A percentile compares a stretch with the other conserved stretches of the same genome.
Conservation (phyloP, 2,888 invertebrate species). For the Imbricaverruca yamaguchii region DNA sequence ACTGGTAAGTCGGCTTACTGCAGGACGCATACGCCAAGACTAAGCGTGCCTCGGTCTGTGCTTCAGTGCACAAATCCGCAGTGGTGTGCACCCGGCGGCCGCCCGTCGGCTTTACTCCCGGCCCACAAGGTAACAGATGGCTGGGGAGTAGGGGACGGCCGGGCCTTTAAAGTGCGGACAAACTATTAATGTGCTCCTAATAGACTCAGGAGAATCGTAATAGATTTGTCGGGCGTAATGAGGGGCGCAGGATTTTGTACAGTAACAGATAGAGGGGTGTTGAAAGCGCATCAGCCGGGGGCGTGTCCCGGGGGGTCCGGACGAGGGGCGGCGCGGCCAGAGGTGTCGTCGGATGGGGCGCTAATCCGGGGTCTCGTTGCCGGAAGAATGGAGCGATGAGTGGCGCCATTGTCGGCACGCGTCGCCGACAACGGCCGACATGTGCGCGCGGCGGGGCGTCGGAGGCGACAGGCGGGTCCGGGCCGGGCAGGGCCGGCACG, state of each 20-base stretch:
- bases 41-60: too few species aligned
- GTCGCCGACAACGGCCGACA: slow-evolving; percentile 1
- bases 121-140: slow-evolving; percentile 15
- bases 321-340: neutral
- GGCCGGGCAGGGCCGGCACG: slow-evolving; percentile 1
- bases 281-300: neutral
- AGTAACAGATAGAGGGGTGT: slow-evolving; percentile 19
- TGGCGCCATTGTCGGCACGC: neutral
- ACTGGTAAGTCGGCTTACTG: too few species aligned
- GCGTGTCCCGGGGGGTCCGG: neutral
- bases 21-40: too few species aligned
- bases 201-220: slow-evolving; percentile 17
- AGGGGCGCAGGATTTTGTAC: slow-evolving; percentile 11
- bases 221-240: slow-evolving; percentile 21
- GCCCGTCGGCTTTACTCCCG: neutral
- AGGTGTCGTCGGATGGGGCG: slow-evolving; percentile 10
- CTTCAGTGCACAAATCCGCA: too few species aligned
- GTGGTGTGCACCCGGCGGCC: neutral
- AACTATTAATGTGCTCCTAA: slow-evolving; percentile 23
- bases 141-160: neutral
- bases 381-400: slow-evolving; percentile 15
- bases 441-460: slow-evolving; percentile 10
- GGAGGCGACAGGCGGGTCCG: neutral
- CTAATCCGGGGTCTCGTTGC: neutral
- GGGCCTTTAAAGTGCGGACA: slow-evolving; percentile 15